Conservation (phyloP, 2,797 vertebrate species). For the Pristis pectinata region DNA sequence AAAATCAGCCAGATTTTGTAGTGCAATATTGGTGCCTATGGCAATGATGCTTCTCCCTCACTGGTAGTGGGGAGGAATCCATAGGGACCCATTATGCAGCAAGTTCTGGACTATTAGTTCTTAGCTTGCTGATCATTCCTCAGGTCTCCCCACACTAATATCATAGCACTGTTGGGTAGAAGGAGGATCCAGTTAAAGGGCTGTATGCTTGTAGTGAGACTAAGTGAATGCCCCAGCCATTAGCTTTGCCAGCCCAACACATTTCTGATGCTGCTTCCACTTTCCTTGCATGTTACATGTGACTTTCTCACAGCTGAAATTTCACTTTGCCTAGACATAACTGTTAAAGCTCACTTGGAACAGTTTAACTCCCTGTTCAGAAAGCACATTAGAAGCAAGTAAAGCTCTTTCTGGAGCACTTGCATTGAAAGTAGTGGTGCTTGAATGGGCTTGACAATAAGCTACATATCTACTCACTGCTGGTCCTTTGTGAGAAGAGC, state of each 20-base stretch:
- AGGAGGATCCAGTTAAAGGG: neutral
- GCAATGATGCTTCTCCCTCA: neutral
- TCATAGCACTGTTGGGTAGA: neutral
- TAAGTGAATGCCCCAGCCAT: neutral
- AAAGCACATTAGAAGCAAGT: neutral
- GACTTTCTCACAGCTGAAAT: neutral
- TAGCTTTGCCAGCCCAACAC: neutral
- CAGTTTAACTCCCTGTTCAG: neutral
- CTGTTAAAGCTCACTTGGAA: neutral
- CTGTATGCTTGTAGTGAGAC: neutral
- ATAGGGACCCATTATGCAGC: neutral
- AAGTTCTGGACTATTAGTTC: neutral
- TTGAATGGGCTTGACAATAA: too few relatives aligned
- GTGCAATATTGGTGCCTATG: neutral
- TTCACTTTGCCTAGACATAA: neutral
- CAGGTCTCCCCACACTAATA: neutral
- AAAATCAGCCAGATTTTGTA: neutral
- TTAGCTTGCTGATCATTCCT: neutral
- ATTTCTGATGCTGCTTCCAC: neutral
- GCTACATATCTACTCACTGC: too few relatives aligned
- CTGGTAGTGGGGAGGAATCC: neutral
- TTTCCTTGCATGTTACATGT: neutral
- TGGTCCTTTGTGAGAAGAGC: neutral
- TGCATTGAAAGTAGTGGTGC: neutral
- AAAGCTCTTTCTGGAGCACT: neutral